Evolutionary conservation across 2,797 vertebrate genomes (phyloP).

Genomic region (Bothrops alternatus): DNA sequence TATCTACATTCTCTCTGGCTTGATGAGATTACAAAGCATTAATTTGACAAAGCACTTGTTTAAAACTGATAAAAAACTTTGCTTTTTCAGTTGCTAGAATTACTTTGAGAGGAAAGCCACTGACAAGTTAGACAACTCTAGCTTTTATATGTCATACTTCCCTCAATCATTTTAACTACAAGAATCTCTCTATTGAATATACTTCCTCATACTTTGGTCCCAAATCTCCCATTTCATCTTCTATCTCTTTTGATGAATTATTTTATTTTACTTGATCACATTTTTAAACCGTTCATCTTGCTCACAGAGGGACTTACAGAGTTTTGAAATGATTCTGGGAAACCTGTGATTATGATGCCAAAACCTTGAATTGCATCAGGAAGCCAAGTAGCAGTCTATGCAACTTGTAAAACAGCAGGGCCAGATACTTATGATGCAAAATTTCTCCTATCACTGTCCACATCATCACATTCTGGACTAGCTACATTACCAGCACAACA

Average conservation of each 20-base stretch:
- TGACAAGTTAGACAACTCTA: not conserved
- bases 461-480: not conserved
- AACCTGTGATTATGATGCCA: not conserved
- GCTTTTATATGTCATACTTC: not conserved
- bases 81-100: not conserved
- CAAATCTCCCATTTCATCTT: not conserved
- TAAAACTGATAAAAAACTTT: not conserved
- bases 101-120: not conserved
- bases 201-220: not conserved
- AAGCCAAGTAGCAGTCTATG: not conserved
- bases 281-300: not conserved
- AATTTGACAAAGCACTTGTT: not conserved
- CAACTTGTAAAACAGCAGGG: not conserved
- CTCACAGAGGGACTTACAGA: not conserved
- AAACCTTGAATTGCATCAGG: not conserved
- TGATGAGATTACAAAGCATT: constrained; percentile 19
- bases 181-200: not conserved
- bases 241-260: not conserved
- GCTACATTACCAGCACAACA: not conserved
- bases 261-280: not conserved
- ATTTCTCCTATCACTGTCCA: not conserved
- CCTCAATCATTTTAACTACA: not conserved
- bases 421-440: not conserved
- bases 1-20: constrained; percentile 3
- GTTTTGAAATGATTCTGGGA: not conserved